Evolutionary conservation across 2,888 invertebrate genomes (phyloP).

Genomic region (Homarus gammarus): DNA sequence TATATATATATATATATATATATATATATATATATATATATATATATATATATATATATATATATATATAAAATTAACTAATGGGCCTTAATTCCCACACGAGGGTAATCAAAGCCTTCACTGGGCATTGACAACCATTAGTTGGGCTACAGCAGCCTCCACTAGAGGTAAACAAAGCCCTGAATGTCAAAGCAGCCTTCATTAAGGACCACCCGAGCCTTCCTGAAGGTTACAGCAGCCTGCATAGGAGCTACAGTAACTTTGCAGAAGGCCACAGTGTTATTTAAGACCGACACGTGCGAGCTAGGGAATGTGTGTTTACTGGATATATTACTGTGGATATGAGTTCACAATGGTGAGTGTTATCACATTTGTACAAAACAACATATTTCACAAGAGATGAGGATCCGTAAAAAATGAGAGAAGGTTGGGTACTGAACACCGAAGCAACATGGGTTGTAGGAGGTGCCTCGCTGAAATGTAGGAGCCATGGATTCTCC

Average conservation of each 20-base stretch:
- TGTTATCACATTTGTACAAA: conserved; percentile 71
- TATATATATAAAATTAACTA: background rate
- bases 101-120: conserved; percentile 31
- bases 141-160: conserved; percentile 2
- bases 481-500: conserved; percentile 7
- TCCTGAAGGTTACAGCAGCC: conserved; percentile 10
- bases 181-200: conserved; percentile 17
- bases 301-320: conserved; percentile 68
- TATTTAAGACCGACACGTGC: conserved; percentile 49
- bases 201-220: background rate
- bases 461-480: conserved; percentile 12
- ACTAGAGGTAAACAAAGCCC: background rate
- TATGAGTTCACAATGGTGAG: conserved; percentile 64
- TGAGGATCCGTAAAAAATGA: conserved; percentile 57
- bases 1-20: no score
- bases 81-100: conserved; percentile 4
- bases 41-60: background rate
- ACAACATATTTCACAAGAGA: conserved; percentile 43
- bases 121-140: background rate
- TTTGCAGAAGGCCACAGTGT: background rate
- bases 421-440: conserved; percentile 60
- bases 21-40: background rate
- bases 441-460: conserved; percentile 51
- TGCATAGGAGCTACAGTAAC: conserved; percentile 2
- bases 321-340: conserved; percentile 55